A percentile compares a stretch with the other conserved stretches of the same genome.
These are phyloP conservation scores for Augochlorella aurata DNA, from an alignment of 2,888 invertebrate species.

Conservation along the genomic window DNA sequence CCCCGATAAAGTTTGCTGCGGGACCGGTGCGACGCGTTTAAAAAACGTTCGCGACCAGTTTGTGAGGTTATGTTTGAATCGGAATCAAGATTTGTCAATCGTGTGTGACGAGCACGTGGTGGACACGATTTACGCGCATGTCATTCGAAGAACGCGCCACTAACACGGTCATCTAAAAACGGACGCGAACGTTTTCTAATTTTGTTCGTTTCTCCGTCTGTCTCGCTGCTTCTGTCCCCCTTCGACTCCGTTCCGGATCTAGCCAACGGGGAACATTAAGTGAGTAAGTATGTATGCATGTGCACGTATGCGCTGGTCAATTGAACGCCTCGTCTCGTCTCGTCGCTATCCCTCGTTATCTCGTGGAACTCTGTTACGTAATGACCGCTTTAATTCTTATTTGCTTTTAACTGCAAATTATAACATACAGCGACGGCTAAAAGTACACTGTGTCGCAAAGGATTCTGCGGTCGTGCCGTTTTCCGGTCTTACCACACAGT, in stretches of 20 bases:
- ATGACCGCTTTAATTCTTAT: conserved; percentile 8
- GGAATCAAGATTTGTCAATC: conserved; percentile 14
- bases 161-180: conserved; percentile 1
- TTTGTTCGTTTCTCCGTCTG: not conserved
- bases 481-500: not conserved
- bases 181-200: not conserved
- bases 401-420: not conserved
- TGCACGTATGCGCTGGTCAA: not conserved
- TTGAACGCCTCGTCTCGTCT: not conserved
- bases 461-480: not conserved
- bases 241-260: not conserved
- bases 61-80: conserved; percentile 55
- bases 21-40: not conserved
- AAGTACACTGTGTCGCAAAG: not conserved
- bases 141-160: conserved; percentile 24
- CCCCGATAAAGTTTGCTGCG: not conserved
- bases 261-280: conserved; percentile 24
- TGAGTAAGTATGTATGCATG: not conserved
- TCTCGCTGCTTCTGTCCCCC: not conserved
- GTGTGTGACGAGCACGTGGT: conserved; percentile 36
- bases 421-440: not conserved
- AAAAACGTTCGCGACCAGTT: not conserved
- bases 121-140: conserved; percentile 26
- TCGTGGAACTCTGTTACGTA: conserved; percentile 26
- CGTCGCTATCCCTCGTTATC: conserved; percentile 2